phyloP scores from a whole-genome alignment of 2,797 vertebrate species.

The Lateolabrax maculatus region DNA sequence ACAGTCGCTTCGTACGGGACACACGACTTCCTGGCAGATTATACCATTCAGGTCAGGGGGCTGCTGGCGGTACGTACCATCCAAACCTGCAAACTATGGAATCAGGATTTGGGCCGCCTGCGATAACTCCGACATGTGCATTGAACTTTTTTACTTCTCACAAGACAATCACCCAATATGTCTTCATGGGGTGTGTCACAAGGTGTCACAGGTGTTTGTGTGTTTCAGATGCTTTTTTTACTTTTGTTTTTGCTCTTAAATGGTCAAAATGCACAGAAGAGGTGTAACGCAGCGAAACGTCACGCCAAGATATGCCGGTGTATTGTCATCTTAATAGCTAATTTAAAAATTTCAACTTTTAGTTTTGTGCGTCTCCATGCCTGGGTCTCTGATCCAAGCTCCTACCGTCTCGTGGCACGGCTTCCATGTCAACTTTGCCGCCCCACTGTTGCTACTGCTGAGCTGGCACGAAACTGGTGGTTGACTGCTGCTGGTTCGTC shows the following conservation, averaged over 20 bases:
- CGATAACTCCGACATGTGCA: too few species aligned
- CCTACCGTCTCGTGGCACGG: slow-evolving; percentile 41
- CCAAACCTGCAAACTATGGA: too few species aligned
- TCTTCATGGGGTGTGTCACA: not conserved
- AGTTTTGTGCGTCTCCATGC: not conserved
- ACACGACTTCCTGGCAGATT: too few species aligned
- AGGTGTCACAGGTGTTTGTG: not conserved
- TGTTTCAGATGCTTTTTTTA: not conserved
- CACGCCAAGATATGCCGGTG: not conserved
- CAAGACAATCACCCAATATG: too few species aligned
- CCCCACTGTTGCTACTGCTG: slow-evolving; percentile 57
- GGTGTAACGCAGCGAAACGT: not conserved
- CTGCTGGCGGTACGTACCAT: too few species aligned
- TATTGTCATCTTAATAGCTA: not conserved
- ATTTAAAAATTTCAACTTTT: not conserved
- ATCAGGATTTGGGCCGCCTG: too few species aligned
- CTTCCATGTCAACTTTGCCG: slow-evolving; percentile 53
- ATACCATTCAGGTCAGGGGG: too few species aligned
- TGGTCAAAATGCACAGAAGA: not conserved
- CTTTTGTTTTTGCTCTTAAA: not conserved
- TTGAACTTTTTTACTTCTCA: too few species aligned
- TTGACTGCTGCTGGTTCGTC: slow-evolving; percentile 54
- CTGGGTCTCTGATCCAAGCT: slow-evolving; percentile 36
- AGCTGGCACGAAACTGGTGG: slow-evolving; percentile 62
- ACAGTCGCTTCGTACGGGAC: too few species aligned